Evolutionary conservation across 2,113 vertebrate genomes (phyloP).

Genomic region (Chelonoidis abingdonii): DNA sequence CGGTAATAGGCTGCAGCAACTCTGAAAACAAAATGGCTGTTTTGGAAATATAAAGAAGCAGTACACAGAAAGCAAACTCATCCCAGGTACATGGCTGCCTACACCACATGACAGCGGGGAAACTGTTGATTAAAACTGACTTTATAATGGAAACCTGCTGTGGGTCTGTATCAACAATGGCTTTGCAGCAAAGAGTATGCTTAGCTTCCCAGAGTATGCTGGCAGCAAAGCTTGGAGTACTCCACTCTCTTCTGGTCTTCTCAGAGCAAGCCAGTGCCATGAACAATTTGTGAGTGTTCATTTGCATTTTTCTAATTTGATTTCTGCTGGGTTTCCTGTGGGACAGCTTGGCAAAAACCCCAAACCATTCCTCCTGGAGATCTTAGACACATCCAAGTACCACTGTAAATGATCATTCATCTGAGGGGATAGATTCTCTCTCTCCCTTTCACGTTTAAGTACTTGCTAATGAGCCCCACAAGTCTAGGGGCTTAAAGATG

Average conservation of each 20-base stretch:
- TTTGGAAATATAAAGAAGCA: not conserved
- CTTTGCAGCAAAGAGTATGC: not conserved
- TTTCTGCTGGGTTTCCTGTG: not conserved
- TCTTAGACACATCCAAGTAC: not conserved
- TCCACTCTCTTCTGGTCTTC: not conserved
- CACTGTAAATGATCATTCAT: not conserved
- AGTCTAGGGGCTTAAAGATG: not conserved
- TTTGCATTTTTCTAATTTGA: not conserved
- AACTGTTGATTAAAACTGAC: not conserved
- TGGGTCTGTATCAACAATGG: not conserved
- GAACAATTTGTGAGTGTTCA: not conserved
- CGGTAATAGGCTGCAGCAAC: not conserved
- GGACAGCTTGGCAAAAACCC: not conserved
- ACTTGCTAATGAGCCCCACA: constrained; percentile 27
- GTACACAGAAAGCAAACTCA: not conserved
- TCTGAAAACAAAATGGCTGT: not conserved
- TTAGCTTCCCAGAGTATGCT: not conserved
- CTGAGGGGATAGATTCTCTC: not conserved
- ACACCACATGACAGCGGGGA: too few species aligned
- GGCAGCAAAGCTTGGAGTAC: not conserved
- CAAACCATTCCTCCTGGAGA: not conserved
- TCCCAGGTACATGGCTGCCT: not conserved
- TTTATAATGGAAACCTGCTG: not conserved
- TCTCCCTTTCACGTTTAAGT: constrained; percentile 30
- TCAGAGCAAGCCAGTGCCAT: fast-evolving